Evolutionary conservation across 2,888 invertebrate genomes (phyloP), one percentile per base, ranked within the genome.

Genomic region (Laothoe populi): DNA sequence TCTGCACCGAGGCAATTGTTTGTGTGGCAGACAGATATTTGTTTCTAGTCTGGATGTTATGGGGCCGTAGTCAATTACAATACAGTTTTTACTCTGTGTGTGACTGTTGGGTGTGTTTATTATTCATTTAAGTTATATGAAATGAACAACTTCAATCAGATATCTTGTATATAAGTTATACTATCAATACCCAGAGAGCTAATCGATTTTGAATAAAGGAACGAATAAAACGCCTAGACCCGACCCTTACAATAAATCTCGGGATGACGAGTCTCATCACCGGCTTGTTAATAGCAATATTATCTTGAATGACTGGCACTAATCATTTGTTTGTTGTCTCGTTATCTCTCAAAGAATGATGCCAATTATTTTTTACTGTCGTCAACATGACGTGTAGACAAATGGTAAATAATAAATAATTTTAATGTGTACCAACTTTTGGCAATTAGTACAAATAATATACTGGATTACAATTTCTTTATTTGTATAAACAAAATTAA

Each of bases 291-390:
- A 35, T 19, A 53, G 11, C 11, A 31, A 31, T 19, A n/a, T n/a
- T 13, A 26, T 35, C 10, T 44, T 10, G 19, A 19, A 35, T 53
- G 62, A 53, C 38, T 61, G 64, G 63, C 70, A 65, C 63, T 63
- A 64, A 69, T 68, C 65, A 67, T 69, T 70, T 63, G 53, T 68
- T 66, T 69, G 67, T 70, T 69, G 70, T 75, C 69, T 69, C 57
- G 59, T 71, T 66, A 63, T 65, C 57, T 60, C 8, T 11, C 53
- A 19, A 16, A 19, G 26, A 49, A 19, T 35, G 31, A 53, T 35
- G 35, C 53, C 53, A 53, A 53, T 53, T 53, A 53, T 35, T 53
- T 53, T 53, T 53, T 31, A 19, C 53, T 11, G 19, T 19, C 35
- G 53, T 19, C 35, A 53, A 31, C 19, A 19, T 53, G 31, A 53